These are phyloP conservation scores for Gambelia wislizenii DNA, from an alignment of 2,797 vertebrate species.

Conservation along the genomic window DNA sequence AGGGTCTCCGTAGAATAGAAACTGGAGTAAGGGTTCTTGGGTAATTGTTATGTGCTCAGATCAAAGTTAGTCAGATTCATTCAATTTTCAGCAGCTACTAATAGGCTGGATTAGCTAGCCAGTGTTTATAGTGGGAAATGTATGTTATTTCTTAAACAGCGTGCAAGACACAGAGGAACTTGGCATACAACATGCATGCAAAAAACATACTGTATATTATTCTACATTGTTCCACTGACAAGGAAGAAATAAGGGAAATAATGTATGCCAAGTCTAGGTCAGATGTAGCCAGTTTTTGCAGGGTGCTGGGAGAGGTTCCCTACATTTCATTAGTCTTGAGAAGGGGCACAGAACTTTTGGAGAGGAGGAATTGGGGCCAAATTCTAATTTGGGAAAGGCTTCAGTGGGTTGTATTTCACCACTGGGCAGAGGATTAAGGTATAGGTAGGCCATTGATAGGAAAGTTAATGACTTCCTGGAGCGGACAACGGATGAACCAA, in stretches of 20 bases:
- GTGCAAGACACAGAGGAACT: not conserved
- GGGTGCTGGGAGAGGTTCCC: too few relatives aligned
- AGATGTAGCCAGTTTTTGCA: not conserved
- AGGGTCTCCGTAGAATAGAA: not conserved
- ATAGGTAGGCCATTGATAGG: too few relatives aligned
- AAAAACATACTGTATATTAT: not conserved
- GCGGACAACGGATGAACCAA: too few relatives aligned
- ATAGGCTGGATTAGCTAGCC: not conserved
- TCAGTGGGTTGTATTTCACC: too few relatives aligned
- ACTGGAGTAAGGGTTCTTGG: not conserved
- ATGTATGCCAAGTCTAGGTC: not conserved
- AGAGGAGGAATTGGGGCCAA: too few relatives aligned
- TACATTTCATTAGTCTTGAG: too few relatives aligned
- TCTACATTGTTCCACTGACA: not conserved
- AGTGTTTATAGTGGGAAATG: not conserved
- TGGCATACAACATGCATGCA: slow-evolving; percentile 2
- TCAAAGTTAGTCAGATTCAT: slow-evolving; percentile 25
- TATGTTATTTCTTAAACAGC: not conserved
- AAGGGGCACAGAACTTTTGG: too few relatives aligned
- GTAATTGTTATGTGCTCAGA: slow-evolving; percentile 19
- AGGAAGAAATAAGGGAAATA: not conserved
- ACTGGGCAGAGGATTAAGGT: too few relatives aligned
- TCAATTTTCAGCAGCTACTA: slow-evolving; percentile 22
- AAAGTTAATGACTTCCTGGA: too few relatives aligned
- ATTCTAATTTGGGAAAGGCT: too few relatives aligned